These are phyloP conservation scores for Pristionchus entomophagus DNA, from an alignment of 2,888 invertebrate genomes.

Conservation along the genomic window DNA sequence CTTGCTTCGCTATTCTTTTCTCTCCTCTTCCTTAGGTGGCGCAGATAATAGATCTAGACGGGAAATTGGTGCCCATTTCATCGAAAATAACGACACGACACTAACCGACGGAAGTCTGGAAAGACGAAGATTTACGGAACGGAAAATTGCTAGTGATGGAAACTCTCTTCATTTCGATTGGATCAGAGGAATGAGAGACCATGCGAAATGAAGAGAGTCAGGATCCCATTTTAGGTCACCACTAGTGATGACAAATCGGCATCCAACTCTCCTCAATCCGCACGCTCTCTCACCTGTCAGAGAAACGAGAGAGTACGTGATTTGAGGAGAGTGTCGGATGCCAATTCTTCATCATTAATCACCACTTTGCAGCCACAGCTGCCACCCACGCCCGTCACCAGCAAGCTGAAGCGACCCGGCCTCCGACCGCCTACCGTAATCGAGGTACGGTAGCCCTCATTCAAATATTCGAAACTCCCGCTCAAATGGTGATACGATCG, in stretches of 20 bases:
- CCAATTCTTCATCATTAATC: too few species aligned
- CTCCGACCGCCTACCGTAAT: not conserved
- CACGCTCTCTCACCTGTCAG: too few species aligned
- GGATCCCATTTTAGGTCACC: too few species aligned
- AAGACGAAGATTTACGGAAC: not conserved
- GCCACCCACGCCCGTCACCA: not conserved
- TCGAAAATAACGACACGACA: not conserved
- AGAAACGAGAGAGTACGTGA: too few species aligned
- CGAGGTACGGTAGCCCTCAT: conserved; percentile 5
- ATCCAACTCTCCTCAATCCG: too few species aligned
- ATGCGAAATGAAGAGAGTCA: too few species aligned
- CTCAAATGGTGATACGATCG: not conserved
- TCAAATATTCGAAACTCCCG: conserved; percentile 16
- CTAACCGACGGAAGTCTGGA: not conserved
- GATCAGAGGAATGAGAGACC: too few species aligned
- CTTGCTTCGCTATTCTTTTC: conserved; percentile 18
- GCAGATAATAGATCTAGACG: not conserved
- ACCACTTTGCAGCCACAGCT: too few species aligned
- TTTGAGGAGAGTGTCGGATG: too few species aligned
- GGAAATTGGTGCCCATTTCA: conserved; percentile 10
- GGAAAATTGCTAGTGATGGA: not conserved
- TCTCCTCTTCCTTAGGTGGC: not conserved
- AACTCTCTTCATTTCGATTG: too few species aligned
- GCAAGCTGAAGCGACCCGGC: conserved; percentile 19
- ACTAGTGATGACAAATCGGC: too few species aligned